Evolutionary conservation across 2,113 vertebrate species (phyloP), one percentile per base, ranked within the genome.

Genomic region (Anguilla japonica): DNA sequence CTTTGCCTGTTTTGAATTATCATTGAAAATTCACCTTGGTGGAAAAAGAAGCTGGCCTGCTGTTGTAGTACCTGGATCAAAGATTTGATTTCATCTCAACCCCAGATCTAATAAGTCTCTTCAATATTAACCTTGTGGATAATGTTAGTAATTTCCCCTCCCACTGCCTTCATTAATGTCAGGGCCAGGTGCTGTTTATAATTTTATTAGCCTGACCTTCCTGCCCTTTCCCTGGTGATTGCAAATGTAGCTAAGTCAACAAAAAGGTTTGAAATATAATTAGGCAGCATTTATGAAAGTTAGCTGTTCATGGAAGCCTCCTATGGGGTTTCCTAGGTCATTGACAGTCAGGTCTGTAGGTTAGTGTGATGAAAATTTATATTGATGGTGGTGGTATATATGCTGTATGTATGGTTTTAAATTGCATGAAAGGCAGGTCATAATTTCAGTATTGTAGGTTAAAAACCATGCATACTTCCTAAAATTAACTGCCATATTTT

Each of bases 231-330:
- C 40, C 20, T 16, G 16, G 34, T 40, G 34, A 43, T 81, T 26
- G 16, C 40, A 81, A 81, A 71, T 71, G 20, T 9, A 75, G 71
- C 71, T 34, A 29, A 46, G 80, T 13, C 26, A 41, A 26, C 80
- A 81, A 75, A 34, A 75, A 81, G 18, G 40, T 46, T 15, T 81
- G 40, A 75, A 75, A 75, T 75, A 75, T 75, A 75, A 81, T 81
- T 81, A 41, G 5, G 41, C 11, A 34, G 34, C 34, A 34, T 41
- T 46, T 46, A 81, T 43, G 40, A 43, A 46, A 46, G 41, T 46
- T 20, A 46, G 34, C 40, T 22, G 41, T 40, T 81, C 18, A n/a
- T 7, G n/a, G 80, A 43, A 39, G 41, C 80, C 40, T 67, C 57
- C 0, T 60, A 41, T 81, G 79, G 20, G 39, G 40, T 41, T 71